Evolutionary conservation across 37 sponge, comb jelly and placozoan genomes (phyloP), one percentile per base, ranked within the genome.

Genomic region (Cladorhizidae sp.): DNA sequence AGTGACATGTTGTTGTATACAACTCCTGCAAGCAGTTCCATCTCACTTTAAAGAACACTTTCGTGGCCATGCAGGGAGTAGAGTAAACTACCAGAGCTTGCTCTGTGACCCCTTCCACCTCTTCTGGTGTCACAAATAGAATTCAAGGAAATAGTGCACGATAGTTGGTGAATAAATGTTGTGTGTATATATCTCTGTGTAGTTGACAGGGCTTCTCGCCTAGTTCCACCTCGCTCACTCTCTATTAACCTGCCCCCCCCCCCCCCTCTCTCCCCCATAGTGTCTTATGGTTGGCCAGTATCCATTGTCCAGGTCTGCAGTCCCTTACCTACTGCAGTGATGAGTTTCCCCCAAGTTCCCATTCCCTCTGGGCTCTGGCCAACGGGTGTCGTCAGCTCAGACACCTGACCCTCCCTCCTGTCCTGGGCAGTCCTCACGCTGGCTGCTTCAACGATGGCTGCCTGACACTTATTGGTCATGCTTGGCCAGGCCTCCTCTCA

Each of bases 311-410:
- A 18, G 21, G 61, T 0, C 43, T 88, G 18, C 8, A 61, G 26
- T 32, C 69, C 17, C 39, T 88, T 32, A 65, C 41, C 42, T 88
- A 88, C 79, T 41, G 39, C 49, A 81, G 82, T 73, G 83, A 88
- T 56, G 89, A 82, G 67, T 88, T 88, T 45, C 89, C 89, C 9
- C 79, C 83, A 18, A 70, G 81, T 26, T 67, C 79, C 2, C 83
- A 76, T 51, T 70, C 82, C 0, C 78, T 88, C 41, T 88, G 89
- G 89, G 57, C 83, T 21, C 83, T 88, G 6, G 54, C 73, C 36
- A 82, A 83, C 49, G 89, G 89, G 20, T 88, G 89, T 43, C 52
- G 67, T 8, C 73, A 73, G 42, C 26, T 88, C 40, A 52, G 63
- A 33, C 40, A 52, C 36, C 74, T 88, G 20, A 57, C 69, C 26